phyloP scores from a whole-genome alignment of 2,113 vertebrate genomes.

The Vimba vimba region DNA sequence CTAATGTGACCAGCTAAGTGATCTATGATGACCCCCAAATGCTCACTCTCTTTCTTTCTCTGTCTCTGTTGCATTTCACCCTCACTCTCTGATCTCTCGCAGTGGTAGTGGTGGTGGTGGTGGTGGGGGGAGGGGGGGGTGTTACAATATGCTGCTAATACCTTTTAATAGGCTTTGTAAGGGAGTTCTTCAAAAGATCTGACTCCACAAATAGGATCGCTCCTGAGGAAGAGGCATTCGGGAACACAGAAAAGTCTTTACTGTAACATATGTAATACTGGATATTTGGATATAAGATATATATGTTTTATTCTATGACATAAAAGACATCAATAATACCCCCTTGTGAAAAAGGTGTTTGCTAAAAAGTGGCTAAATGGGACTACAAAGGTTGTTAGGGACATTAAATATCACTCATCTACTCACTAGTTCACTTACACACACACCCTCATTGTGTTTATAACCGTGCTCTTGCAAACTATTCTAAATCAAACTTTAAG shows the following conservation, averaged over 20 bases:
- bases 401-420: too few relatives aligned
- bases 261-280: background rate
- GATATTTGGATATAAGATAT: too few relatives aligned
- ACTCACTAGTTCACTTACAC: too few relatives aligned
- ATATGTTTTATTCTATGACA: too few relatives aligned
- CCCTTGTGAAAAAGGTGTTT: too few relatives aligned
- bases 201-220: slow-evolving; percentile 5
- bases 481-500: too few relatives aligned
- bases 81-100: slow-evolving; percentile 49
- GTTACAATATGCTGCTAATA: slow-evolving; percentile 35
- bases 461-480: too few relatives aligned
- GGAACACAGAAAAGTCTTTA: slow-evolving; percentile 9
- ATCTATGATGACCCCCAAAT: slow-evolving; percentile 66
- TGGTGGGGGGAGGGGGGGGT: background rate
- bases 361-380: too few relatives aligned
- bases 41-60: slow-evolving; percentile 35
- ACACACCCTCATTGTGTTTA: too few relatives aligned
- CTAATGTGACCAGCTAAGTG: slow-evolving; percentile 70
- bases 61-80: slow-evolving; percentile 51
- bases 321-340: too few relatives aligned
- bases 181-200: slow-evolving; percentile 45
- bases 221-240: slow-evolving; percentile 3
- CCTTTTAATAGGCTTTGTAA: slow-evolving; percentile 35
- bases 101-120: background rate
- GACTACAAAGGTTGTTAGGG: too few relatives aligned